phyloP scores from a whole-genome alignment of 2,797 vertebrate genomes.

The Telmatherina bonti region DNA sequence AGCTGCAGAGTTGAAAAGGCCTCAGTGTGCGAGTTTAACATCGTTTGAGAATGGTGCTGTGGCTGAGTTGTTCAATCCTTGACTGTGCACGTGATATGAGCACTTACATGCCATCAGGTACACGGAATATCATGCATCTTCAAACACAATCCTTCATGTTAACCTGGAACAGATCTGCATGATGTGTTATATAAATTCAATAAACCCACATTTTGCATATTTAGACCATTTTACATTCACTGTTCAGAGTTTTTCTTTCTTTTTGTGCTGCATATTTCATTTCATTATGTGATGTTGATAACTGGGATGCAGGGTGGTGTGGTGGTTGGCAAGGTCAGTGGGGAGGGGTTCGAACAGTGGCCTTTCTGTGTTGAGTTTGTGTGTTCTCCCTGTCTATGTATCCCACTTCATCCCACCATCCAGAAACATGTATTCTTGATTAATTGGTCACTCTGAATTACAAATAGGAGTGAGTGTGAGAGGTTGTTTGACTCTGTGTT shows the following conservation, averaged over 20 bases:
- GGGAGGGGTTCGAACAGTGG: too few species aligned
- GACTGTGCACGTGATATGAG: constrained; percentile 8
- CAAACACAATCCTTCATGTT: background rate
- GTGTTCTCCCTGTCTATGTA: too few species aligned
- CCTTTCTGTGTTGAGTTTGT: too few species aligned
- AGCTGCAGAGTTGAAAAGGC: constrained; percentile 87
- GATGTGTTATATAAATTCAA: constrained; percentile 4
- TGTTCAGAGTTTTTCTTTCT: background rate
- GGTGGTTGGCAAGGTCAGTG: too few species aligned
- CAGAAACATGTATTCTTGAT: too few species aligned
- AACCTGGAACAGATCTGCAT: background rate
- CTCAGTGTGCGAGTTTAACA: constrained; percentile 95
- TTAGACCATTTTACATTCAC: background rate
- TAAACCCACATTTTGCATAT: background rate
- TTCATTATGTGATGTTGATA: background rate
- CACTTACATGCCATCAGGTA: background rate
- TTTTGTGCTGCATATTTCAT: constrained; percentile 9
- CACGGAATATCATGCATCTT: constrained; percentile 11
- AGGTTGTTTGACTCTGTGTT: too few species aligned
- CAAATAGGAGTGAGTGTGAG: too few species aligned
- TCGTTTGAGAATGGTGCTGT: constrained; percentile 81
- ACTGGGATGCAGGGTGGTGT: too few species aligned
- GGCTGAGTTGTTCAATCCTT: background rate
- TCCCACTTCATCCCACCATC: too few species aligned
- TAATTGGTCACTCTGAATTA: too few species aligned